Conservation (phyloP, 2,888 invertebrate genomes). For the Melanophora roralis region DNA sequence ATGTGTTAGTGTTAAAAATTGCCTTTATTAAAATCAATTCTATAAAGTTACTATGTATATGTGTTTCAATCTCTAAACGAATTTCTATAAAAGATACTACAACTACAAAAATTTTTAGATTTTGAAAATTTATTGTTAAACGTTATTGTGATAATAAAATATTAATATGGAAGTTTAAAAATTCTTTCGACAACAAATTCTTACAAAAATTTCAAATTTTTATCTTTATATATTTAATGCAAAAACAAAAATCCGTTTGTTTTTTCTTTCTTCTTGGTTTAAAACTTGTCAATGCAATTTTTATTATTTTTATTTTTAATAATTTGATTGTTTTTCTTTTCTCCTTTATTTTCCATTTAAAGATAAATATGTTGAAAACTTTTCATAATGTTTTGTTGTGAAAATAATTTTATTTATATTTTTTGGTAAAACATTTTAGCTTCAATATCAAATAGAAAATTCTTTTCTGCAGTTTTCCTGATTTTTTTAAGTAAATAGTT, state of each 20-base stretch:
- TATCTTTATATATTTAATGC: too few relatives aligned
- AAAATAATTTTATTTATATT: not conserved
- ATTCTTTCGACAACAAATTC: too few relatives aligned
- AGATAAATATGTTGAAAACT: conserved; percentile 32
- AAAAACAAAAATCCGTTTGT: too few relatives aligned
- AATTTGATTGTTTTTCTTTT: not conserved
- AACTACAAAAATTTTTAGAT: not conserved
- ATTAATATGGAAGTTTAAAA: not conserved
- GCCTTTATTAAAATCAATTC: not conserved
- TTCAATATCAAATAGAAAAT: conserved; percentile 23
- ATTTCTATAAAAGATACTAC: not conserved
- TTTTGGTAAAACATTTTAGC: conserved; percentile 22
- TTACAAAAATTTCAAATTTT: too few relatives aligned
- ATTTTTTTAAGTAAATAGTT: conserved; percentile 36
- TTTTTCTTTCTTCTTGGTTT: too few relatives aligned
- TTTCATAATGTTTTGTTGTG: conserved; percentile 13
- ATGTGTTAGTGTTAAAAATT: not conserved
- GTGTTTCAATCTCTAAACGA: too few relatives aligned
- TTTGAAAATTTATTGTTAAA: conserved; percentile 13
- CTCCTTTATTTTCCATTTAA: not conserved
- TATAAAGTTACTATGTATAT: not conserved
- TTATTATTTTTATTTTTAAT: conserved; percentile 17
- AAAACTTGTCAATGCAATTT: conserved; percentile 26
- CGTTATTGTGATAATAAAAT: not conserved
- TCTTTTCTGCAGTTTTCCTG: not conserved